Conservation (phyloP, 2,888 invertebrate genomes). For the Hedychridium roseum region DNA sequence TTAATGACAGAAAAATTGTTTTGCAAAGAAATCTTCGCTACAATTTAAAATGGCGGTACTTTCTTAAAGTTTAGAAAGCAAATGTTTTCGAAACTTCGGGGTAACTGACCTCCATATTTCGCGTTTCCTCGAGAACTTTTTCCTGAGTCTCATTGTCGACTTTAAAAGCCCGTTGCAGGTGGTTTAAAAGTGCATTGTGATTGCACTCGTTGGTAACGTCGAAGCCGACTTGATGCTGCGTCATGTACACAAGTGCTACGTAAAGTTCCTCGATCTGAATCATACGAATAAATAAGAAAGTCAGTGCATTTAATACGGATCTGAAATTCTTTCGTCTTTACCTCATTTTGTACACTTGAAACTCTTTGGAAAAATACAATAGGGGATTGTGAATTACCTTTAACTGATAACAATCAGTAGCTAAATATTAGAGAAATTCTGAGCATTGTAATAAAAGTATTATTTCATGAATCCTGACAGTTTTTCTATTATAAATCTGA, state of each 20-base stretch:
- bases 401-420: too few species aligned
- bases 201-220: slow-evolving; percentile 77
- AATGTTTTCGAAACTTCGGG: not conserved
- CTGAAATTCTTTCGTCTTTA: too few species aligned
- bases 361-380: too few species aligned
- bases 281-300: too few species aligned
- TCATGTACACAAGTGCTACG: slow-evolving; percentile 83
- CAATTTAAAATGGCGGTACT: slow-evolving; percentile 2
- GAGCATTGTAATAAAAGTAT: too few species aligned
- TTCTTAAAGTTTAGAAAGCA: too few species aligned
- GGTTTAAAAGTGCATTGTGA: slow-evolving; percentile 74
- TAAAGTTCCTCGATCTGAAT: slow-evolving; percentile 86
- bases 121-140: slow-evolving; percentile 74
- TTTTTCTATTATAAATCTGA: too few species aligned
- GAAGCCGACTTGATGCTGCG: slow-evolving; percentile 84
- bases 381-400: too few species aligned
- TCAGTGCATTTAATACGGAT: too few species aligned
- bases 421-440: too few species aligned
- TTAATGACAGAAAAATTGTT: not conserved
- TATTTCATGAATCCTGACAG: too few species aligned
- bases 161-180: slow-evolving; percentile 83
- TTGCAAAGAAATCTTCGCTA: not conserved
- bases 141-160: slow-evolving; percentile 80
- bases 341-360: too few species aligned
- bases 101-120: slow-evolving; percentile 72